phyloP scores from a whole-genome alignment of 1,140 invertebrate genomes.

The Pachyrhynchus sulphureomaculatus region DNA sequence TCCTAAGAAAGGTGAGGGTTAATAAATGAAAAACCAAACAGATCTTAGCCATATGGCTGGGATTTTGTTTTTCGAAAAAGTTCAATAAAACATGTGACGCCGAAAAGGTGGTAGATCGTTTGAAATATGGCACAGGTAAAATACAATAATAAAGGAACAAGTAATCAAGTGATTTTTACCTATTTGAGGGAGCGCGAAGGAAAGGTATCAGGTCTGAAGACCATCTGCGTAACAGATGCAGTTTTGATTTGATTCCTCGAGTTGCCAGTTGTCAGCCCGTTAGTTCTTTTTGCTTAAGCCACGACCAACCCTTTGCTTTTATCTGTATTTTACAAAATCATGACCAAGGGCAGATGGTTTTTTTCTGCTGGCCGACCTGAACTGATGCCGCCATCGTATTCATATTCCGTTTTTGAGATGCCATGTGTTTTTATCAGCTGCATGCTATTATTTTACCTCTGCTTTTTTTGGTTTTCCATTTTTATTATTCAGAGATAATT shows the following conservation, averaged over 20 bases:
- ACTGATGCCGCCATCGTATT: constrained; percentile 5
- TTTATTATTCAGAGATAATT: background rate
- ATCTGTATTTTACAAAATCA: constrained; percentile 48
- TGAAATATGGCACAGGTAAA: constrained; percentile 40
- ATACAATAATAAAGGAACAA: constrained; percentile 25
- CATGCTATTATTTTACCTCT: constrained; percentile 22
- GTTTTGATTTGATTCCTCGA: constrained; percentile 47
- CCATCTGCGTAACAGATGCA: constrained; percentile 49
- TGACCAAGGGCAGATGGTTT: constrained; percentile 47
- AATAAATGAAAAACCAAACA: constrained; percentile 7
- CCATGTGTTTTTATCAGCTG: constrained; percentile 48
- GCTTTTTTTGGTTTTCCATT: background rate
- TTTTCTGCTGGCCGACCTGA: constrained; percentile 19
- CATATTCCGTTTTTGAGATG: constrained; percentile 38
- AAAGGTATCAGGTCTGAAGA: constrained; percentile 40
- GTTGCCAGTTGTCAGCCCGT: constrained; percentile 40
- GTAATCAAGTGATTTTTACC: constrained; percentile 40
- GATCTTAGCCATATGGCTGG: constrained; percentile 18
- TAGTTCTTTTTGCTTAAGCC: constrained; percentile 44
- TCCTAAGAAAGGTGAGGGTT: background rate
- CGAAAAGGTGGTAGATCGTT: constrained; percentile 25
- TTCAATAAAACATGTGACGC: constrained; percentile 35
- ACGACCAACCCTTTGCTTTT: constrained; percentile 41
- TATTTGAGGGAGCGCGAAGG: constrained; percentile 33
- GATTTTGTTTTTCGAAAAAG: constrained; percentile 1